phyloP scores from a whole-genome alignment of 2,797 vertebrate species.

The Eptatretus atami region DNA sequence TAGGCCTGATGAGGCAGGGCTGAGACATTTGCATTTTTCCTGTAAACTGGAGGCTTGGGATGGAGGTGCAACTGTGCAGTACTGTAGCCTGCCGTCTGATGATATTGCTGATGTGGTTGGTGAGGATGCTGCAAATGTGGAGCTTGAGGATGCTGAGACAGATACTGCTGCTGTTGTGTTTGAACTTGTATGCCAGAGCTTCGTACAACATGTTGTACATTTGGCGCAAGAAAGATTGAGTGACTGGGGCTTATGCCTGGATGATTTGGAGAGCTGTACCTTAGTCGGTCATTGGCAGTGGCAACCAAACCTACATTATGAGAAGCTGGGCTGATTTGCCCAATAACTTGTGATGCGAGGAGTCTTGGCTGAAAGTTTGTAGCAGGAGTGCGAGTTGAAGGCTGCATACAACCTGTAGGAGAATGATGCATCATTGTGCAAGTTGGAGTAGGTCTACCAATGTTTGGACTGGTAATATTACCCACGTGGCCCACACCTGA shows the following conservation, averaged over 20 bases:
- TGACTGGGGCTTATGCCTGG: conserved; percentile 26
- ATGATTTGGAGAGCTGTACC: conserved; percentile 21
- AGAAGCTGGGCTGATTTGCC: too few relatives aligned
- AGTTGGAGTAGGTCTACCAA: too few relatives aligned
- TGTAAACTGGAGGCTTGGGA: conserved; percentile 20
- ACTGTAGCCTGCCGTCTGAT: conserved; percentile 6
- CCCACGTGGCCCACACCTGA: too few relatives aligned
- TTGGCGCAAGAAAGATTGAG: conserved; percentile 19
- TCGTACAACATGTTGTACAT: conserved; percentile 16
- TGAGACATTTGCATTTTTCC: conserved; percentile 19
- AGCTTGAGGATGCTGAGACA: conserved; percentile 16
- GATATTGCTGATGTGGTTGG: too few relatives aligned
- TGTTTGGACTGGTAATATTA: too few relatives aligned
- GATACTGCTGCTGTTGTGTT: conserved; percentile 18
- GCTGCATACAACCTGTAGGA: too few relatives aligned
- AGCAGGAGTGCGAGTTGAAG: too few relatives aligned
- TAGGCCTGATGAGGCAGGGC: conserved; percentile 24
- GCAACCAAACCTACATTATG: too few relatives aligned
- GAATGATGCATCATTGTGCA: too few relatives aligned
- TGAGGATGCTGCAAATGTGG: too few relatives aligned
- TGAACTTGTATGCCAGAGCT: conserved; percentile 12
- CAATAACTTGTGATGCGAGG: too few relatives aligned
- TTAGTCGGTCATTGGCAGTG: conserved; percentile 14
- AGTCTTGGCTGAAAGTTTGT: too few relatives aligned
- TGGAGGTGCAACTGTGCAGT: conserved; percentile 48